phyloP scores from a whole-genome alignment of 2,888 invertebrate species.

The Spisula subtruncata region DNA sequence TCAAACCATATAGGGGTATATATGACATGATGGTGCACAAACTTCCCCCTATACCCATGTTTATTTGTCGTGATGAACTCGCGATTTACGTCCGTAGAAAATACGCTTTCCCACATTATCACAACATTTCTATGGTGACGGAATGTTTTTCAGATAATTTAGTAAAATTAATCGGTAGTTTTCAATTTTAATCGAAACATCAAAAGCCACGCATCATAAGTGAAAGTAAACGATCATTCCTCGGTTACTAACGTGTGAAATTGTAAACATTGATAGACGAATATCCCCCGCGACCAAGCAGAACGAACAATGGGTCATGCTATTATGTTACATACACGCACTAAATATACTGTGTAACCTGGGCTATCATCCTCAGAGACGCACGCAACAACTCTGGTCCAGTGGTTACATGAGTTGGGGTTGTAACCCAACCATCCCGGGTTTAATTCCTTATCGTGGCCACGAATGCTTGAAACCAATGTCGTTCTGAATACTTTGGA shows the following conservation, averaged over 20 bases:
- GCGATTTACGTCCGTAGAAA: not conserved
- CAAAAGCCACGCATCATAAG: not conserved
- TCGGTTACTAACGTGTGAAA: constrained; percentile 32
- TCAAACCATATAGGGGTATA: constrained; percentile 32
- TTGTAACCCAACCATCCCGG: too few relatives aligned
- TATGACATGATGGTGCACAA: not conserved
- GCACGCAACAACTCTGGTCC: too few relatives aligned
- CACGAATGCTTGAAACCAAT: too few relatives aligned
- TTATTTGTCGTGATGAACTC: constrained; percentile 30
- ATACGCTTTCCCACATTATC: constrained; percentile 36
- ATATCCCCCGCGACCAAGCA: not conserved
- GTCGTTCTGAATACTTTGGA: too few relatives aligned
- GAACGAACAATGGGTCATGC: not conserved
- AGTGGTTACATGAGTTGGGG: too few relatives aligned
- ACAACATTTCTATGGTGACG: constrained; percentile 30
- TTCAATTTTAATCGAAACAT: constrained; percentile 34
- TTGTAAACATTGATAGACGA: constrained; percentile 20
- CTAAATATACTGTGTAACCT: too few relatives aligned
- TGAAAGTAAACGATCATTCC: constrained; percentile 23
- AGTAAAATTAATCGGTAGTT: constrained; percentile 32
- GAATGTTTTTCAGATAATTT: constrained; percentile 25
- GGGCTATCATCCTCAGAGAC: too few relatives aligned
- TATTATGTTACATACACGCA: not conserved
- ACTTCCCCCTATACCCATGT: not conserved
- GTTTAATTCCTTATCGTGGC: too few relatives aligned